Evolutionary conservation across 1,140 invertebrate species (phyloP), one percentile per base, ranked within the genome.

Genomic region (Panonychus citri): DNA sequence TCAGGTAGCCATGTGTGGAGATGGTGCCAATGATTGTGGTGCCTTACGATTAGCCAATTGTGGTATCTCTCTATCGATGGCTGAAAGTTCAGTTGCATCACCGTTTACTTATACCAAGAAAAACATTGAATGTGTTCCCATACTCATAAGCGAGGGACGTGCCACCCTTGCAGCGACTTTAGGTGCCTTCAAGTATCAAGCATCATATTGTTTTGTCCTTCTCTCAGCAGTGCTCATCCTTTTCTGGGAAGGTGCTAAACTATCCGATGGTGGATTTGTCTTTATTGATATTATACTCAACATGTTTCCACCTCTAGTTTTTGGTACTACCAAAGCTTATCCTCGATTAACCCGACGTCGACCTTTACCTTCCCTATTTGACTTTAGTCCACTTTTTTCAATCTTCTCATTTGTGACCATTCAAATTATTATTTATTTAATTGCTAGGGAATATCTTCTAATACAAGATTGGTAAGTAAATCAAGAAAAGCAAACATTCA

Each of bases 181-280:
- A 71, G 87, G 88, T 3, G 82, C 95, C 49, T 98, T 98, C 71
- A 96, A 97, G 66, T 95, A 93, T 70, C 95, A 95, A 89, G 87
- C 88, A n/a, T 79, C 82, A 46, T 96, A 95, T 69, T 87, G 83
- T 40, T 73, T 95, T 7, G 90, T 85, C 25, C 87, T 95, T 69
- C 94, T 95, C 67, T 76, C 85, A 54, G 84, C 86, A 12, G 84
- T 93, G n/a, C 79, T 94, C 64, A 80, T 94, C 27, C 73, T 95
- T 0, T 95, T 63, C 51, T 64, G 63, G 63, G 58, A 64, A 37
- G 63, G 63, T 4, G 42, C 56, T n/a, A 61, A 60, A 34, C 63
- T 62, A 3, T 57, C 63, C 4, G 63, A 64, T 53, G 62, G 60
- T 19, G 59, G 56, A 3, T 64, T 63, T 54, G 63, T 64, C 13